Evolutionary conservation across 2,797 vertebrate genomes (phyloP).

Genomic region (Thamnophis elegans): DNA sequence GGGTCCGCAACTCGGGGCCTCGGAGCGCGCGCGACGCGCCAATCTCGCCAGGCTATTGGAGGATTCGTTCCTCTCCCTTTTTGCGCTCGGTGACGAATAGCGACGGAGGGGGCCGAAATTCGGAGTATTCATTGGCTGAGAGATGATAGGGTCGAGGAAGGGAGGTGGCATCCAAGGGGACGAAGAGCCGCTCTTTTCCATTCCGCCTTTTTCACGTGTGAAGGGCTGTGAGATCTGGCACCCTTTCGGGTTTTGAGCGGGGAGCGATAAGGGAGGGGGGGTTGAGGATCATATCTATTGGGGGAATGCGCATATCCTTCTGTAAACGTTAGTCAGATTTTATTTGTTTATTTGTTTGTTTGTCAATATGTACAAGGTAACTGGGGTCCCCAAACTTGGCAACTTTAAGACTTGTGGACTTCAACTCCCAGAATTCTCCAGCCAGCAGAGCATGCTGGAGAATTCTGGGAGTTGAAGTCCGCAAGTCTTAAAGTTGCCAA

Average conservation of each 20-base stretch:
- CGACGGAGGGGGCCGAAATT: neutral
- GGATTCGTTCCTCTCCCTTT: too few species aligned
- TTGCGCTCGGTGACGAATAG: slow-evolving; percentile 28
- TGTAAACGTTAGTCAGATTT: neutral
- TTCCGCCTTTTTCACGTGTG: neutral
- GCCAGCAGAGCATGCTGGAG: too few species aligned
- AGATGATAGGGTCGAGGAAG: neutral
- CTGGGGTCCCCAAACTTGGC: too few species aligned
- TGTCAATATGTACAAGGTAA: too few species aligned
- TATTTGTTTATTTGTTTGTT: too few species aligned
- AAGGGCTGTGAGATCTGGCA: neutral
- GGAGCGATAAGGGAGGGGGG: too few species aligned
- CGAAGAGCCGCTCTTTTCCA: neutral
- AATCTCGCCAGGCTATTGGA: slow-evolving; percentile 42
- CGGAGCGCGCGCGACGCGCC: neutral
- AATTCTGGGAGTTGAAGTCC: too few species aligned
- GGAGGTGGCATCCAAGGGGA: neutral
- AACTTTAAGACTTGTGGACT: too few species aligned
- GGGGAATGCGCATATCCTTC: neutral
- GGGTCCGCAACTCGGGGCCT: neutral
- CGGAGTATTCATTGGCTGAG: neutral
- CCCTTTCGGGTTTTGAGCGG: neutral
- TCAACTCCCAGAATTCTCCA: too few species aligned
- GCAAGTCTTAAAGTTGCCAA: too few species aligned
- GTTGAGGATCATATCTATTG: neutral